Percentiles rank a stretch among this genome's conserved stretches.
Conservation (phyloP, 2,113 vertebrate genomes). For the Monopterus albus region DNA sequence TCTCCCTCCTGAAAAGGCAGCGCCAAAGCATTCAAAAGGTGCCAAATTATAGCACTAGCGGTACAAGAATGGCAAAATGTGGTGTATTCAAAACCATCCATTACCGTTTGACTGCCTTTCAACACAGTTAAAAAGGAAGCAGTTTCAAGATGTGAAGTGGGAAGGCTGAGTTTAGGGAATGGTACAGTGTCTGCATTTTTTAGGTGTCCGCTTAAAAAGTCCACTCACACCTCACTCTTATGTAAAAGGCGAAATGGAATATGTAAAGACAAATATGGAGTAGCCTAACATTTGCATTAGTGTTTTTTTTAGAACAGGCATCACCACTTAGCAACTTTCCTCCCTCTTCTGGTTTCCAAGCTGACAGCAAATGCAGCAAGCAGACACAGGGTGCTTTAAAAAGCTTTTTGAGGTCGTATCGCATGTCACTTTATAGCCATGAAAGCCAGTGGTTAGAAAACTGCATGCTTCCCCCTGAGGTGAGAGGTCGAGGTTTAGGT, state of each 20-base stretch:
- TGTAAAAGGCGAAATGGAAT: conserved; percentile 19
- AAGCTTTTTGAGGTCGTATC: conserved; percentile 63
- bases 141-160: conserved; percentile 27
- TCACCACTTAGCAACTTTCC: conserved; percentile 34
- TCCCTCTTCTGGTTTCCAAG: neutral
- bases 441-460: conserved; percentile 55
- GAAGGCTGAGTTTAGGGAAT: conserved; percentile 21
- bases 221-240: neutral
- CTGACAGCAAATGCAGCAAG: conserved; percentile 41
- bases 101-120: conserved; percentile 44
- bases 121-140: conserved; percentile 30
- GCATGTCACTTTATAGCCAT: conserved; percentile 43
- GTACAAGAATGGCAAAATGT: conserved; percentile 41
- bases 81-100: conserved; percentile 50
- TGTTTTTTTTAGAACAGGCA: neutral
- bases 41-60: conserved; percentile 36
- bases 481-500: conserved; percentile 40
- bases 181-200: neutral
- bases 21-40: conserved; percentile 16
- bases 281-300: conserved; percentile 7
- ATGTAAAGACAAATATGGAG: conserved; percentile 19
- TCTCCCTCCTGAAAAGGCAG: conserved; percentile 47
- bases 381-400: conserved; percentile 45
- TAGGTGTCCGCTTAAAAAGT: conserved; percentile 5
- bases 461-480: conserved; percentile 40